These are phyloP conservation scores for Salvator merianae DNA, from an alignment of 2,113 vertebrate genomes.

Conservation along the genomic window DNA sequence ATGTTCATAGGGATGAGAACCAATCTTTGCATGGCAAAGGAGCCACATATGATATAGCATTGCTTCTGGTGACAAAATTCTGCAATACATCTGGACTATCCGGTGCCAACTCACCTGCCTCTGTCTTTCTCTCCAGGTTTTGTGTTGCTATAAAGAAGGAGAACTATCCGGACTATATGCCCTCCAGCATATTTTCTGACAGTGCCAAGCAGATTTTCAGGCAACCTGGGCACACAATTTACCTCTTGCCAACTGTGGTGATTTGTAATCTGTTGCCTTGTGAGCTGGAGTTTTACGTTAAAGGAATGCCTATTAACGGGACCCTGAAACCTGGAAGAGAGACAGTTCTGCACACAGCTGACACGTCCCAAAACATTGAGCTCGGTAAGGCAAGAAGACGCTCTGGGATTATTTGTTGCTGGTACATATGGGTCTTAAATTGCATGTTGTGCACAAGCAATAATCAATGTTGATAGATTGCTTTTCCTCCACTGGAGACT, in stretches of 20 bases:
- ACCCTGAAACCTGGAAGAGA: conserved; percentile 91
- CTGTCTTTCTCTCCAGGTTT: conserved; percentile 78
- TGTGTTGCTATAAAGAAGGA: conserved; percentile 97
- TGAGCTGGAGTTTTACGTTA: conserved; percentile 93
- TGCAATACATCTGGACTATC: not conserved
- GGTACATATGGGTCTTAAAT: not conserved
- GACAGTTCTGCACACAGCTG: conserved; percentile 86
- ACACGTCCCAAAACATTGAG: conserved; percentile 96
- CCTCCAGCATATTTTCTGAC: conserved; percentile 87
- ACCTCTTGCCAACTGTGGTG: conserved; percentile 91
- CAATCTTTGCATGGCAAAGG: too few relatives aligned
- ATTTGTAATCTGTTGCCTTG: conserved; percentile 93
- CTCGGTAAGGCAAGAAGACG: conserved; percentile 78
- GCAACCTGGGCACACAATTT: conserved; percentile 94
- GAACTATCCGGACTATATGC: conserved; percentile 93
- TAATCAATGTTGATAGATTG: too few relatives aligned
- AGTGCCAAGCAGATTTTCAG: conserved; percentile 92
- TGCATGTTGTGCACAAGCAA: not conserved
- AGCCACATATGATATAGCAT: not conserved
- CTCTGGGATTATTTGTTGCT: not conserved
- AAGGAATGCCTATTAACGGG: conserved; percentile 87
- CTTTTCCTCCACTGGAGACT: too few relatives aligned
- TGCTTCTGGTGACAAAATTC: not conserved
- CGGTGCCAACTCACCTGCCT: not conserved
- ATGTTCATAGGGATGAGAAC: too few relatives aligned